These are phyloP conservation scores for Ectobius pallidus DNA, from an alignment of 2,888 invertebrate genomes.

Conservation along the genomic window DNA sequence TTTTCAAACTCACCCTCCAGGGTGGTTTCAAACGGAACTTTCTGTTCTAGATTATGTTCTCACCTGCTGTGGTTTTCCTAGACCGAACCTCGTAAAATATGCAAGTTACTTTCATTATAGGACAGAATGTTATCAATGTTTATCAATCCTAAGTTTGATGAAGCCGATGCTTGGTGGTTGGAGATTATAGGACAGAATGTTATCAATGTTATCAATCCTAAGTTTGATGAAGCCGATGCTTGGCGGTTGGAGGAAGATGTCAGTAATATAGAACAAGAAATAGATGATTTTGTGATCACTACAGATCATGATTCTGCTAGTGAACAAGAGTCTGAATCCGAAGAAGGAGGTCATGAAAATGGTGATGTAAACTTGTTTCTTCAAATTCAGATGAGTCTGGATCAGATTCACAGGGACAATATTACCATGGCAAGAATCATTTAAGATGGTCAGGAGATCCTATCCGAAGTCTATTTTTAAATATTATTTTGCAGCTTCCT, in stretches of 20 bases:
- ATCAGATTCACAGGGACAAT: not conserved
- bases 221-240: not conserved
- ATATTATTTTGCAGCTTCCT: not conserved
- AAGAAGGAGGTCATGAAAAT: not conserved
- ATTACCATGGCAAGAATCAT: not conserved
- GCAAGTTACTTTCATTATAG: no score
- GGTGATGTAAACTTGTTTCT: not conserved
- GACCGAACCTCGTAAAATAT: not conserved
- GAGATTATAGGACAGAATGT: not conserved
- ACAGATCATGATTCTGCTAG: not conserved
- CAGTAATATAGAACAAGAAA: not conserved
- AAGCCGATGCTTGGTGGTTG: not conserved
- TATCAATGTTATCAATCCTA: not conserved
- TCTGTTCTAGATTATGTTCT: no score
- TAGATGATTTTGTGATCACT: not conserved
- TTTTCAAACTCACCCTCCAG: no score
- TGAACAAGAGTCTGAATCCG: not conserved
- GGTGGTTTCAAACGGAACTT: no score
- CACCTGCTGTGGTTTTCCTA: not conserved
- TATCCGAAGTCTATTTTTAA: not conserved
- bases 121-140: not conserved
- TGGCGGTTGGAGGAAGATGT: not conserved
- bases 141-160: not conserved
- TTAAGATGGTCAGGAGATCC: not conserved
- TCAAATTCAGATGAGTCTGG: not conserved